Evolutionary conservation across 2,888 invertebrate genomes (phyloP), one percentile per base, ranked within the genome.

Genomic region (Busseola fusca): DNA sequence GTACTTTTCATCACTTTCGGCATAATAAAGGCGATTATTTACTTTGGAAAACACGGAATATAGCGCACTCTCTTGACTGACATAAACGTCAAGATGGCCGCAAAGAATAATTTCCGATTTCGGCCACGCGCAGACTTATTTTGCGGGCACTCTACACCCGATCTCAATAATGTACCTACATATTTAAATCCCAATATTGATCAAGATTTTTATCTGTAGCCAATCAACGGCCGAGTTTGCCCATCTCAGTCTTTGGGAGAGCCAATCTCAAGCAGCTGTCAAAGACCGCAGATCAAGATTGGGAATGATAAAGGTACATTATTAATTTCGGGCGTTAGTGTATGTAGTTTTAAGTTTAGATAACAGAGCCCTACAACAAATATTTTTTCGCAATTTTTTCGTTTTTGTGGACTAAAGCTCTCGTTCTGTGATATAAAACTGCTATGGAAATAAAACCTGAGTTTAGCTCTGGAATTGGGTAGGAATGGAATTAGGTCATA

Each of bases 331-430:
- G 48, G 10, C 10, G 30, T 34, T 50, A 34, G 30, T 34, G 1
- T 58, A 16, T 54, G 10, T 60, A 54, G 16, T 37, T 25, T 16
- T 72, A 27, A 57, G n/a, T 42, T 54, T 40, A 52, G 16, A 25
- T 66, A 50, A 59, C 75, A 54, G 80, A 80, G 64, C 54, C 54
- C 16, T 74, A 30, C 25, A 30, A 73, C 62, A 74, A 73, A 45
- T 50, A 30, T 45, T 40, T 37, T 18, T 30, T 40, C 3, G 16
- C 5, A 2, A n/a, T 5, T 74, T 40, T 18, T 50, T 45, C 45
- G 4, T 52, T 0, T 0, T 10, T 37, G 16, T 45, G 16, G 68
- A 21, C 6, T 3, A 14, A 68, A 16, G 45, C 14, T 58, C 34
- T 77, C 25, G 48, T 77, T 57, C 12, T 30, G 0, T 18, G 27